Percentiles rank a stretch among this genome's conserved stretches.
Conservation (phyloP, 2,888 invertebrate species). For the Alloscopus bannaensis region DNA sequence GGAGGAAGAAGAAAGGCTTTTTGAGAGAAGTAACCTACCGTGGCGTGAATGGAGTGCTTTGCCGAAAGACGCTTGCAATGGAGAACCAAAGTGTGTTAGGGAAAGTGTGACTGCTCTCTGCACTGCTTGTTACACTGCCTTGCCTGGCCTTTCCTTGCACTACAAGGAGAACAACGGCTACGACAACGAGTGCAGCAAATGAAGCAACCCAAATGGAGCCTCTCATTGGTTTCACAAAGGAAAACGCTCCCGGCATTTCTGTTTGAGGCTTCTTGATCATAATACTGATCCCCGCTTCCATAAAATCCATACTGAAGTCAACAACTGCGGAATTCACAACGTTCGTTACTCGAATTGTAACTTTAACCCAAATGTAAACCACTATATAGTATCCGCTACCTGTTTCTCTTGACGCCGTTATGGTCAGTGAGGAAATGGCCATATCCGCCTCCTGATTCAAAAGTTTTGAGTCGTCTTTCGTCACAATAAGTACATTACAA, state of each 20-base stretch:
- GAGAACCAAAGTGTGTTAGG: constrained; percentile 73
- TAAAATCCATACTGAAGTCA: constrained; percentile 98
- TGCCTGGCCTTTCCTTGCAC: constrained; percentile 70
- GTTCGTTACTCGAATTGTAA: no score
- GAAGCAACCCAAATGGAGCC: constrained; percentile 70
- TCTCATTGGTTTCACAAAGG: constrained; percentile 78
- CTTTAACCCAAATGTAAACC: no score
- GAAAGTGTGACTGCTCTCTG: constrained; percentile 62
- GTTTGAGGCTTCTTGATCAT: constrained; percentile 83
- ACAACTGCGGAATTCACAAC: no score
- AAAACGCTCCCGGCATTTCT: constrained; percentile 84
- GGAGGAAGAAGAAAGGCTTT: no score
- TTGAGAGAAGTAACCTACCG: constrained; percentile 66
- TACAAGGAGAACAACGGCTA: constrained; percentile 70
- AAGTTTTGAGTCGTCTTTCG: no score
- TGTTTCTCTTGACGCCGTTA: constrained; percentile 92
- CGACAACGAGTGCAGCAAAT: constrained; percentile 69
- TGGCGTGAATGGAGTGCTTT: constrained; percentile 72
- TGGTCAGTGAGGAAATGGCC: constrained; percentile 92
- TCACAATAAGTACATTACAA: no score
- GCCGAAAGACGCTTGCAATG: constrained; percentile 73
- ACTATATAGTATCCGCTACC: no score
- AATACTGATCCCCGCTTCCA: constrained; percentile 95
- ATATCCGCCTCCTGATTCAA: constrained; percentile 86
- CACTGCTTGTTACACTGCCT: constrained; percentile 33